These are phyloP conservation scores for Bergia puertoricense DNA, from an alignment of 92 coral and sea anemone genomes.

Conservation along the genomic window DNA sequence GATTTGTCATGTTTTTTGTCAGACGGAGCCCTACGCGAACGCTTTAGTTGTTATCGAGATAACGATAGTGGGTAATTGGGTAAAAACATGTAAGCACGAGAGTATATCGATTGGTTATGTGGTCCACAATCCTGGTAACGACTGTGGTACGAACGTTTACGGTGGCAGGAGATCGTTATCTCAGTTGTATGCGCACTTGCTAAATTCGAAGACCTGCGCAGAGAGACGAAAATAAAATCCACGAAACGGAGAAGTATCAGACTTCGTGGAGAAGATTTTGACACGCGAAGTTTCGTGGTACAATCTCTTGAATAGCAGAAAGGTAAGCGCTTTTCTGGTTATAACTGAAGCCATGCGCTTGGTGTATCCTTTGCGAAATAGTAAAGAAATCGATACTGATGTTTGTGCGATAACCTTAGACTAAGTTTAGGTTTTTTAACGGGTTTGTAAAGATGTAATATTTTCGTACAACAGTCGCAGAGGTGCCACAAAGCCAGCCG, in stretches of 20 bases:
- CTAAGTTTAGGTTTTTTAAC: constrained; percentile 35
- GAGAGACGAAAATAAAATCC: constrained; percentile 40
- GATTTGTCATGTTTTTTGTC: constrained; percentile 11
- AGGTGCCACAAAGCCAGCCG: neutral
- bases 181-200: constrained; percentile 40
- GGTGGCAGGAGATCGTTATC: constrained; percentile 32
- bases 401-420: constrained; percentile 34
- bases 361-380: constrained; percentile 24
- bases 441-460: neutral
- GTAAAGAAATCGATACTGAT: constrained; percentile 39
- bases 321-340: constrained; percentile 11
- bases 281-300: constrained; percentile 41
- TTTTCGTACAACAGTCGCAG: neutral
- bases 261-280: constrained; percentile 41
- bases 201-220: constrained; percentile 42
- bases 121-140: constrained; percentile 22
- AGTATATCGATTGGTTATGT: constrained; percentile 10
- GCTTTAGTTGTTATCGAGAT: constrained; percentile 14
- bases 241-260: constrained; percentile 23
- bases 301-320: neutral
- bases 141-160: neutral
- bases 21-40: neutral
- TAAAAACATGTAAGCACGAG: neutral
- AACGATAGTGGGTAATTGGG: neutral
- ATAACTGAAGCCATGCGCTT: neutral